phyloP scores from a whole-genome alignment of 2,797 vertebrate genomes.

The Cygnus olor region DNA sequence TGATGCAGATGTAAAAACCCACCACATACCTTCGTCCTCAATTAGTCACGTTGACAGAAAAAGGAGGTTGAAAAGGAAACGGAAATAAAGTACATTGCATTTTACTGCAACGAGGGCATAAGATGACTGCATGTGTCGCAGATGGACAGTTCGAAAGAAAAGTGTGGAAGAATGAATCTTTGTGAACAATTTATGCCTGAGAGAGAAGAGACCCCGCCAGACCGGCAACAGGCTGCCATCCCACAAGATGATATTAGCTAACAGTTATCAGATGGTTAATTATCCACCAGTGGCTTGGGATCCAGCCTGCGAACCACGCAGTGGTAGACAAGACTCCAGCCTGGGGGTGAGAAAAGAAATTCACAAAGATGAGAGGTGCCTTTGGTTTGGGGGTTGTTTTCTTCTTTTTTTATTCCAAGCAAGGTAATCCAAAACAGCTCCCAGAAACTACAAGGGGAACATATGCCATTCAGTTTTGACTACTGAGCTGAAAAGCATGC shows the following conservation, averaged over 20 bases:
- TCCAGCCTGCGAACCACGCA: background rate
- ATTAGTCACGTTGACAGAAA: background rate
- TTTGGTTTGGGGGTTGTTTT: background rate
- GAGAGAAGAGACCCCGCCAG: background rate
- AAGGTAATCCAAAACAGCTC: conserved; percentile 4
- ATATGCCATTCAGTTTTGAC: background rate
- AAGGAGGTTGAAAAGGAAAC: background rate
- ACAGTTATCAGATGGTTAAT: background rate
- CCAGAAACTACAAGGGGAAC: background rate
- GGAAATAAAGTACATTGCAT: background rate
- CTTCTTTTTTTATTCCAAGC: background rate
- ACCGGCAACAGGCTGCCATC: background rate
- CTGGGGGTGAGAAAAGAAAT: background rate
- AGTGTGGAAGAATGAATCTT: background rate
- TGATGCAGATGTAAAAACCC: conserved; percentile 13
- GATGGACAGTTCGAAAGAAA: background rate
- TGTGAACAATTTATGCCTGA: background rate
- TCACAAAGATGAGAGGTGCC: background rate
- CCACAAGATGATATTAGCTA: background rate
- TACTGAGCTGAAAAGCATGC: background rate
- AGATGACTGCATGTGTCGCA: background rate
- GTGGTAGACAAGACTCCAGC: background rate
- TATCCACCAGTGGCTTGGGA: background rate
- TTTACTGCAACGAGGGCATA: background rate
- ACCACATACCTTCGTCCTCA: background rate